These are phyloP conservation scores for Crocidura indochinensis DNA, from an alignment of 2,797 vertebrate genomes.

Conservation along the genomic window DNA sequence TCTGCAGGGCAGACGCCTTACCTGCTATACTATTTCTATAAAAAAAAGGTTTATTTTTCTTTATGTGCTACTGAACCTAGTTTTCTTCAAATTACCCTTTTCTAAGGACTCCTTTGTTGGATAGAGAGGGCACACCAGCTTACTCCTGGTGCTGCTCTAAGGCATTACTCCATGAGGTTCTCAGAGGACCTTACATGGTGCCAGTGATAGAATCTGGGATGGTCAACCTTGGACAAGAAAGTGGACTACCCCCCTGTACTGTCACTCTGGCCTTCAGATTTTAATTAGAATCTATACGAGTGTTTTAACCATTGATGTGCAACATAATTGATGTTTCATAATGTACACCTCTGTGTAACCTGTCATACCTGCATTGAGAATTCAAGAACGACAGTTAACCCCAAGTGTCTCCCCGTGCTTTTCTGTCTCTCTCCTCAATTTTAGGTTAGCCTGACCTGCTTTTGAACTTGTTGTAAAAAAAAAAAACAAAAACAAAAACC, in stretches of 20 bases:
- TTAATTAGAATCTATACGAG: constrained; percentile 45
- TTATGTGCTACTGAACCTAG: constrained; percentile 22
- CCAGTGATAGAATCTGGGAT: neutral
- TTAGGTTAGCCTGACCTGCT: constrained; percentile 16
- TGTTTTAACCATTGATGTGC: neutral
- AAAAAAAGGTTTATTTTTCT: constrained; percentile 14
- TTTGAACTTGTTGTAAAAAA: constrained; percentile 61
- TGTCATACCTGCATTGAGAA: constrained; percentile 45
- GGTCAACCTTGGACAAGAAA: neutral
- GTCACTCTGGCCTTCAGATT: constrained; percentile 13
- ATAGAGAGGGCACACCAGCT: neutral
- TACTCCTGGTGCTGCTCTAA: neutral
- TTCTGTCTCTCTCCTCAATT: neutral
- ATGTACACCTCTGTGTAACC: neutral
- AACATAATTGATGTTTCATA: constrained; percentile 48
- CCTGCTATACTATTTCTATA: no score
- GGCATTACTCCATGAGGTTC: no score
- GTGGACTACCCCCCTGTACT: neutral
- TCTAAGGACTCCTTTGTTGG: constrained; percentile 4
- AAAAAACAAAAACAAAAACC: no score
- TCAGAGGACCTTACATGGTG: neutral
- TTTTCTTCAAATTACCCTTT: neutral
- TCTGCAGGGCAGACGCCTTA: no score
- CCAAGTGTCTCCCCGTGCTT: neutral
- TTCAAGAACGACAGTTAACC: neutral